phyloP scores from a whole-genome alignment of 2,797 vertebrate genomes.

The Darevskia mixta region DNA sequence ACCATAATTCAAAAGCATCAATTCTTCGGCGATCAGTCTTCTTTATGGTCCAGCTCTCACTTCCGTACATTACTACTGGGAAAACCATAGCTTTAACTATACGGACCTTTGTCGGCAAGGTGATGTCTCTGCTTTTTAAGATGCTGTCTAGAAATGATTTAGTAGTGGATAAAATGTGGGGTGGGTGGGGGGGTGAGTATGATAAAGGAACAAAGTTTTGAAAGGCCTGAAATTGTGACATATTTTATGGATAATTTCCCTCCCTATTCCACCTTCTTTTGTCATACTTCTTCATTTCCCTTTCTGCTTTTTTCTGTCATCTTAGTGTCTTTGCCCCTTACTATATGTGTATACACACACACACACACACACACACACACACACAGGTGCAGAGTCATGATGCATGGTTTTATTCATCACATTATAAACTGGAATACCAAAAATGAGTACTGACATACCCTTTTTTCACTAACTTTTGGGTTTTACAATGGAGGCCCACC shows the following conservation, averaged over 20 bases:
- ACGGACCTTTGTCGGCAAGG: no score
- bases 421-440: neutral
- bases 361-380: neutral
- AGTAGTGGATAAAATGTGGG: neutral
- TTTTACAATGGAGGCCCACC: conserved; percentile 42
- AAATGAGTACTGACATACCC: neutral
- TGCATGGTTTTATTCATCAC: conserved; percentile 19
- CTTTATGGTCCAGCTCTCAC: no score
- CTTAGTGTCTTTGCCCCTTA: neutral
- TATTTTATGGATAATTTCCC: neutral
- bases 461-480: conserved; percentile 33
- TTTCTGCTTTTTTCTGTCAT: neutral
- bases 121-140: no score
- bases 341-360: neutral
- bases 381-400: neutral
- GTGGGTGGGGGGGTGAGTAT: neutral
- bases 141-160: neutral
- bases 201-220: neutral
- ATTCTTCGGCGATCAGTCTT: no score
- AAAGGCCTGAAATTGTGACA: neutral
- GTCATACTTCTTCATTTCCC: neutral
- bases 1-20: no score
- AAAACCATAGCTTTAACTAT: no score
- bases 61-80: no score
- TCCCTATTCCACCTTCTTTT: neutral